A percentile compares a stretch with the other conserved stretches of the same genome.
These are phyloP conservation scores for Pitangus sulphuratus DNA, from an alignment of 2,797 vertebrate species.

Conservation along the genomic window DNA sequence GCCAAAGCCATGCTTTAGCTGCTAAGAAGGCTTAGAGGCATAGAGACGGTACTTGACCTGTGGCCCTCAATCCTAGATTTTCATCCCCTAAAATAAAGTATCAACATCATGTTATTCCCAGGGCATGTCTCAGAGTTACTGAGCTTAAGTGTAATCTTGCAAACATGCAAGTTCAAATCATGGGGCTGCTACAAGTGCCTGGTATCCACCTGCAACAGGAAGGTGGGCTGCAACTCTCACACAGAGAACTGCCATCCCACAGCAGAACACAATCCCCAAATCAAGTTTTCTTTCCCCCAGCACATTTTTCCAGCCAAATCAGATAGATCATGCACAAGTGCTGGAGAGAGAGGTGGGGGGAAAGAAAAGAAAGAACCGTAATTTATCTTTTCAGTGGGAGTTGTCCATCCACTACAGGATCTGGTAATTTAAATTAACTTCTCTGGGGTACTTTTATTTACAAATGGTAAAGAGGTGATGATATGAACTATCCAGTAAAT, in stretches of 20 bases:
- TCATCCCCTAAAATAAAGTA: not conserved
- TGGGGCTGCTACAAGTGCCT: not conserved
- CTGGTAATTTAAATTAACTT: not conserved
- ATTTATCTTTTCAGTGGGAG: not conserved
- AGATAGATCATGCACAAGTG: not conserved
- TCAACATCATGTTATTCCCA: not conserved
- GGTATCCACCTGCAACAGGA: rapidly evolving
- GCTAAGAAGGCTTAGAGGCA: not conserved
- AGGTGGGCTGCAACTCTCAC: not conserved
- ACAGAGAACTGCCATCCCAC: not conserved
- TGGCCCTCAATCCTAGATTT: not conserved
- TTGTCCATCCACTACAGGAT: not conserved
- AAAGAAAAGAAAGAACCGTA: not conserved
- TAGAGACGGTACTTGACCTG: not conserved
- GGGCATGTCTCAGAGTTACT: not conserved
- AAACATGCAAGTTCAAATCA: not conserved
- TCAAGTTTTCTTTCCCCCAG: not conserved
- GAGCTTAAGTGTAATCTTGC: not conserved
- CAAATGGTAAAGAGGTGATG: not conserved
- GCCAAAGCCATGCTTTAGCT: not conserved
- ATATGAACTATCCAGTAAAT: not conserved
- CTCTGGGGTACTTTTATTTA: not conserved
- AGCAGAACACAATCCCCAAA: not conserved
- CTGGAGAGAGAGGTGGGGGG: rapidly evolving
- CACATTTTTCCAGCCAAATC: not conserved